phyloP scores from a whole-genome alignment of 2,113 vertebrate species.

The Triplophysa rosa region DNA sequence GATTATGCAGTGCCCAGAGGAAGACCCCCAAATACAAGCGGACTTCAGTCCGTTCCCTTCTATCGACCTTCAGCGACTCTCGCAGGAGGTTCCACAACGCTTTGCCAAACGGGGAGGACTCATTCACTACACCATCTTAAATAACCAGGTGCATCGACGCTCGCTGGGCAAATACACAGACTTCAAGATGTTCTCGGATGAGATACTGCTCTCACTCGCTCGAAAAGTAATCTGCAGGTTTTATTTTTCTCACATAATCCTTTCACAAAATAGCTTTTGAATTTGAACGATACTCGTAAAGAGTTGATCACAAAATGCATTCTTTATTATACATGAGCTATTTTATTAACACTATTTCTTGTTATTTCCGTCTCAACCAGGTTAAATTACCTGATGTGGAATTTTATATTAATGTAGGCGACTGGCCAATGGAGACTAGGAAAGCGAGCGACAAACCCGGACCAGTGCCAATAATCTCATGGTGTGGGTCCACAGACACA shows the following conservation, averaged over 20 bases:
- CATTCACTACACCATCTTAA: slow-evolving; percentile 85
- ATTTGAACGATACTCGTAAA: no score
- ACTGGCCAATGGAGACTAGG: slow-evolving; percentile 88
- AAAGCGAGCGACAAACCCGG: slow-evolving; percentile 64
- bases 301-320: background rate
- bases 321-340: background rate
- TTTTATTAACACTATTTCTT: background rate
- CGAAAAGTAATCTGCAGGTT: slow-evolving; percentile 78
- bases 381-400: slow-evolving; percentile 86
- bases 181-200: slow-evolving; percentile 97
- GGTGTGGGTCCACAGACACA: slow-evolving; percentile 89
- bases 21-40: slow-evolving; percentile 79
- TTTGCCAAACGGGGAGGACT: slow-evolving; percentile 84
- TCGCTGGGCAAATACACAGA: slow-evolving; percentile 91
- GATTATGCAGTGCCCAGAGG: slow-evolving; percentile 75
- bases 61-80: slow-evolving; percentile 81
- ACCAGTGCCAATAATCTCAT: slow-evolving; percentile 86
- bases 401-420: slow-evolving; percentile 91
- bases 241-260: no score
- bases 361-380: slow-evolving; percentile 59
- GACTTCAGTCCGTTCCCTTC: slow-evolving; percentile 84
- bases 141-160: slow-evolving; percentile 82
- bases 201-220: slow-evolving; percentile 86
- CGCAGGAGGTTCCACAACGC: slow-evolving; percentile 80
- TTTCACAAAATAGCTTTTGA: background rate